Percentiles rank a stretch among this genome's conserved stretches.
Evolutionary conservation across 2,113 vertebrate genomes (phyloP).

Genomic region (Cavia porcellus): DNA sequence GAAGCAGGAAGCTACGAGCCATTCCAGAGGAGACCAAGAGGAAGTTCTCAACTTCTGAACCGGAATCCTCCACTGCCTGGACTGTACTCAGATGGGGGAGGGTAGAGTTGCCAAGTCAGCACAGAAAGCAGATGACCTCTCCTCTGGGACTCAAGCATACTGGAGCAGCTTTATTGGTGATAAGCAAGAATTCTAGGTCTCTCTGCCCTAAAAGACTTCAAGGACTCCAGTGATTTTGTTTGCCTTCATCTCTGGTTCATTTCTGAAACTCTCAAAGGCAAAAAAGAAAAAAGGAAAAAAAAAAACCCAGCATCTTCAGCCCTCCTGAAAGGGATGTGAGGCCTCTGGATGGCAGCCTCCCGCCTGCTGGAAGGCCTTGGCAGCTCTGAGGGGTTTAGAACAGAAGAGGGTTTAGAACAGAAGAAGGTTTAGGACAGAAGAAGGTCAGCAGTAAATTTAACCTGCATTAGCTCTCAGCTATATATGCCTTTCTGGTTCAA

Average conservation of each 20-base stretch:
- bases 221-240: not conserved
- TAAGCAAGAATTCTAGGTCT: conserved; percentile 47
- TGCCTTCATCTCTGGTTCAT: conserved; percentile 53
- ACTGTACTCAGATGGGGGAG: not conserved
- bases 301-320: not conserved
- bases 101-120: not conserved
- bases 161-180: not conserved
- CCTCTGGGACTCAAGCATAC: not conserved
- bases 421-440: conserved; percentile 31
- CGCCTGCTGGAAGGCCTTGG: conserved; percentile 29
- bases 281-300: not conserved
- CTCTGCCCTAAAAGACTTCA: conserved; percentile 10
- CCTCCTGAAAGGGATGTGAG: conserved; percentile 32
- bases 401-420: conserved; percentile 51
- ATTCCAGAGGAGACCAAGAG: not conserved
- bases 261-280: conserved; percentile 35
- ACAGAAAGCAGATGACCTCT: not conserved
- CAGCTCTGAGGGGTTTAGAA: conserved; percentile 16
- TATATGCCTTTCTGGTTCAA: conserved; percentile 71
- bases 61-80: not conserved
- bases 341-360: conserved; percentile 3
- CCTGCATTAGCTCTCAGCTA: conserved; percentile 62
- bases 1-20: not conserved
- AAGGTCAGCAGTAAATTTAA: conserved; percentile 69
- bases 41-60: not conserved